A percentile compares a stretch with the other conserved stretches of the same genome.
These are phyloP conservation scores for Uloborus diversus DNA, from an alignment of 1,140 invertebrate genomes.

Conservation along the genomic window DNA sequence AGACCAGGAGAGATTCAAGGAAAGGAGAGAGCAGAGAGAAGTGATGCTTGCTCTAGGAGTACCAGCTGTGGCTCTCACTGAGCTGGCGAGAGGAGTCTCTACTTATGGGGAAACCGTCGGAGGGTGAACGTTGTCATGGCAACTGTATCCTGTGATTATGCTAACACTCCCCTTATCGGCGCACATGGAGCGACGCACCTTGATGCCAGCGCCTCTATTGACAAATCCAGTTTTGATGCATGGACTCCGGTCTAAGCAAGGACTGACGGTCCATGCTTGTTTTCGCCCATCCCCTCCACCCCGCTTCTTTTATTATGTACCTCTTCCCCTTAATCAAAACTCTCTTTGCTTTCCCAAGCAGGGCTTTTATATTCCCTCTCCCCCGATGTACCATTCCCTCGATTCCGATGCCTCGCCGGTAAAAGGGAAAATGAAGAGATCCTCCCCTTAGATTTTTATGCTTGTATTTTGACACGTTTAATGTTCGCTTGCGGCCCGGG, in stretches of 20 bases:
- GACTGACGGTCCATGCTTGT: conserved; percentile 21
- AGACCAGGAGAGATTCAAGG: neutral
- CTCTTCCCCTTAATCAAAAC: conserved; percentile 12
- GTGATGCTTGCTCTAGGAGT: conserved; percentile 39
- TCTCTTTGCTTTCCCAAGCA: neutral
- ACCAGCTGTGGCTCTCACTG: conserved; percentile 38
- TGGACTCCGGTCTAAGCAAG: conserved; percentile 6
- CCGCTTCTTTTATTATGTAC: conserved; percentile 25
- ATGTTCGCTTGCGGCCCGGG: neutral
- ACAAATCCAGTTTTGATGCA: conserved; percentile 28
- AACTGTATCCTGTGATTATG: conserved; percentile 55
- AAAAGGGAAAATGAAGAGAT: neutral
- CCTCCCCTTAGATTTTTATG: neutral
- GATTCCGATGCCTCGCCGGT: neutral
- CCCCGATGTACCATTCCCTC: neutral
- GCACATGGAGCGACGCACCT: conserved; percentile 24
- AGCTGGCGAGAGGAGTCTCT: neutral
- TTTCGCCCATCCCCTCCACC: conserved; percentile 23
- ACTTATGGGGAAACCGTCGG: conserved; percentile 44
- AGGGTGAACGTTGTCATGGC: conserved; percentile 33
- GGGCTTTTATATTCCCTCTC: neutral
- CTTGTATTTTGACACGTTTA: neutral
- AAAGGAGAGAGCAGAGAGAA: conserved; percentile 3
- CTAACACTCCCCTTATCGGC: conserved; percentile 49
- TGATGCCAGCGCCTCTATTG: conserved; percentile 9